Percentiles rank a stretch among this genome's conserved stretches.
Conservation (phyloP, 2,888 invertebrate genomes). For the Tuberolachnus salignus region DNA sequence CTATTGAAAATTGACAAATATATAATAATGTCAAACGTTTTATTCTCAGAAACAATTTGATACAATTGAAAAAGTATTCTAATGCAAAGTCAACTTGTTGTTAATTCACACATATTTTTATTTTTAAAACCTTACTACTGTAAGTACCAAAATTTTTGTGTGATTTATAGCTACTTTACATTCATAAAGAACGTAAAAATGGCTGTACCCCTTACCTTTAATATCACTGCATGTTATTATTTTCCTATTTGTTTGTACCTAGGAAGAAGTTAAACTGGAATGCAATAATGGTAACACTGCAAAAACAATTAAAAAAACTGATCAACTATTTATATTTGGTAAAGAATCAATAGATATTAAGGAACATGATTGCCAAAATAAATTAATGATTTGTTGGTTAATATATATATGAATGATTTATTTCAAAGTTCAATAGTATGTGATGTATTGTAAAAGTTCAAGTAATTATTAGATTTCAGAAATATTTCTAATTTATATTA, state of each 20-base stretch:
- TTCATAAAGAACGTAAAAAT: no score
- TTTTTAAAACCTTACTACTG: no score
- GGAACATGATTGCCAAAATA: not conserved
- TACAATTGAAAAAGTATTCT: no score
- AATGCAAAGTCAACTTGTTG: no score
- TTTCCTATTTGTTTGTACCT: conserved; percentile 4
- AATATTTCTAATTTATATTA: not conserved
- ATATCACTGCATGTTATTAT: no score
- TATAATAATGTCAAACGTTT: no score
- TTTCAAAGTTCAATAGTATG: not conserved
- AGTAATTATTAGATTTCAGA: not conserved
- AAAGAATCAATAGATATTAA: not conserved
- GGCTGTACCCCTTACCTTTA: no score
- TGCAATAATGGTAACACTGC: not conserved
- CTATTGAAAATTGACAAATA: no score
- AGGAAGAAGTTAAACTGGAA: conserved; percentile 16
- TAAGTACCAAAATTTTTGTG: no score
- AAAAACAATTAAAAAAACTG: not conserved
- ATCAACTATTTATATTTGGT: not conserved
- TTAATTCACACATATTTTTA: no score
- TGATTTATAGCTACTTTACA: no score
- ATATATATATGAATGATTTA: not conserved
- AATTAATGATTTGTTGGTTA: conserved; percentile 17
- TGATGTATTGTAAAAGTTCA: not conserved
- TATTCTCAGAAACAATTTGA: no score